phyloP scores from a whole-genome alignment of 2,888 invertebrate species.

The Dermolepida albohirtum region DNA sequence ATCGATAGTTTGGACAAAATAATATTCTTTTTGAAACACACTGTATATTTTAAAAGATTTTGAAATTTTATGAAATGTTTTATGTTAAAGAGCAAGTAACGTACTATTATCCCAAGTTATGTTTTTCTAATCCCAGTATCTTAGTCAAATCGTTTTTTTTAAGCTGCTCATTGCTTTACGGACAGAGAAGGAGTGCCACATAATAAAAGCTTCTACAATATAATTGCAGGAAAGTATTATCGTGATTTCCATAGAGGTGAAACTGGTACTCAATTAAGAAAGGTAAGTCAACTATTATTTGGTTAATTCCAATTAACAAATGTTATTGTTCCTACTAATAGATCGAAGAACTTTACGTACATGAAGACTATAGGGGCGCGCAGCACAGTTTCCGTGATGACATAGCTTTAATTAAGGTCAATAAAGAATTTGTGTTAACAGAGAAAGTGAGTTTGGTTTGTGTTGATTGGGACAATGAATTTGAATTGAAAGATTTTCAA shows the following conservation, averaged over 20 bases:
- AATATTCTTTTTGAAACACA: too few relatives aligned
- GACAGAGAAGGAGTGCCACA: conserved; percentile 42
- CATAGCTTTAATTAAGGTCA: conserved; percentile 59
- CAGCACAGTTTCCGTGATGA: conserved; percentile 54
- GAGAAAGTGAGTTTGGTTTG: conserved; percentile 61
- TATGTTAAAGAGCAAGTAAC: too few relatives aligned
- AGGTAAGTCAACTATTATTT: conserved; percentile 12
- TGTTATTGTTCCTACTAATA: conserved; percentile 34
- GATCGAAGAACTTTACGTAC: conserved; percentile 50
- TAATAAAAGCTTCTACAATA: conserved; percentile 43
- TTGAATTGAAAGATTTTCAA: conserved; percentile 40
- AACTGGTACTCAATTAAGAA: conserved; percentile 8
- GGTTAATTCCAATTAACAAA: not conserved
- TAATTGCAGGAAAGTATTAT: conserved; percentile 60
- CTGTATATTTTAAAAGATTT: too few relatives aligned
- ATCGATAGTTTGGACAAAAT: too few relatives aligned
- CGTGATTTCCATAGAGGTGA: conserved; percentile 53
- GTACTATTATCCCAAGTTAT: too few relatives aligned
- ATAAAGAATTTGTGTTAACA: conserved; percentile 53
- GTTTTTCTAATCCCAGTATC: too few relatives aligned
- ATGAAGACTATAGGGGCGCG: conserved; percentile 51
- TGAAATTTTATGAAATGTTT: too few relatives aligned
- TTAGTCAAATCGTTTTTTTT: conserved; percentile 2
- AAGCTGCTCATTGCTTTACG: conserved; percentile 55
- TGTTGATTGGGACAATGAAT: conserved; percentile 51